A percentile compares a stretch with the other conserved stretches of the same genome.
Evolutionary conservation across 2,888 invertebrate genomes (phyloP).

Genomic region (Sipha maydis): DNA sequence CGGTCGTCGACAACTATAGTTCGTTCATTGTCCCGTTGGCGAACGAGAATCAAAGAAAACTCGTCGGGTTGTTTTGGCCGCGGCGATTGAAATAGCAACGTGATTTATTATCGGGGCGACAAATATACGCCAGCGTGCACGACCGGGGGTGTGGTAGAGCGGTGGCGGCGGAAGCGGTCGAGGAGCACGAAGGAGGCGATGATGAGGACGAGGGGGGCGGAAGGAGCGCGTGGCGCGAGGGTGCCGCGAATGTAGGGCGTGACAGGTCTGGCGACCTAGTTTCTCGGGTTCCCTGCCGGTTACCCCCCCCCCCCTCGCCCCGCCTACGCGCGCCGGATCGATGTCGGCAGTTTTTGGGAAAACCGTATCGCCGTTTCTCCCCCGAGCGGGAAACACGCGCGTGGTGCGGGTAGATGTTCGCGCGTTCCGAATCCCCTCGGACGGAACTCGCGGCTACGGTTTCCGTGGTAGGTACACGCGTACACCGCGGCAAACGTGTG

Average conservation of each 20-base stretch:
- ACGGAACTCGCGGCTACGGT: neutral
- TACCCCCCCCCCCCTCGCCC: too few species aligned
- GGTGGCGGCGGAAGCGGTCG: neutral
- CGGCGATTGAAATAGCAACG: neutral
- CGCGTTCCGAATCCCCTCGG: neutral
- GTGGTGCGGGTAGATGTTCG: too few species aligned
- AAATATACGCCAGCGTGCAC: neutral
- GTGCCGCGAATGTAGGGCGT: conserved; percentile 51
- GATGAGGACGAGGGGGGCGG: neutral
- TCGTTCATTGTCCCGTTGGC: too few species aligned
- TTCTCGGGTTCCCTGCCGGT: conserved; percentile 24
- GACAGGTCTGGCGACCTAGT: conserved; percentile 58
- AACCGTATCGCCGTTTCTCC: conserved; percentile 28
- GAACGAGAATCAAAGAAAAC: neutral
- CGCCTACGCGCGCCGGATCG: conserved; percentile 34
- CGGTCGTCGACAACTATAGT: too few species aligned
- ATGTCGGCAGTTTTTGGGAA: conserved; percentile 42
- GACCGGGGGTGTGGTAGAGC: too few species aligned
- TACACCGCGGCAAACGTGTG: too few species aligned
- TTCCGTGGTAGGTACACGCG: too few species aligned
- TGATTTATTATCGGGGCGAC: neutral
- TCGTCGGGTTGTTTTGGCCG: neutral
- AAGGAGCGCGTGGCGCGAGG: neutral
- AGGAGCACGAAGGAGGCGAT: too few species aligned
- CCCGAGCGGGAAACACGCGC: neutral